Evolutionary conservation across 2,888 invertebrate species (phyloP).

Genomic region (Polyommatus icarus): DNA sequence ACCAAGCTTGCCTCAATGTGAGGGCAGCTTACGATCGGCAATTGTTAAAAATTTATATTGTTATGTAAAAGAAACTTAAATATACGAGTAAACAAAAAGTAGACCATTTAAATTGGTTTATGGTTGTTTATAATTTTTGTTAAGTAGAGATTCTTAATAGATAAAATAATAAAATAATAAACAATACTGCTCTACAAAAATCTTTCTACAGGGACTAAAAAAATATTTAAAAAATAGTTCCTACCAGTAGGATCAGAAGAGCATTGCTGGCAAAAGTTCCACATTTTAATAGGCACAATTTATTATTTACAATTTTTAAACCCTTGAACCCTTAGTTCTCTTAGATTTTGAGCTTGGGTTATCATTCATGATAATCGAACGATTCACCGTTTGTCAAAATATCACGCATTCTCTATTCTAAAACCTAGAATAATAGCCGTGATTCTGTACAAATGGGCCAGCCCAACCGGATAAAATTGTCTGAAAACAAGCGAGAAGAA

Average conservation of each 20-base stretch:
- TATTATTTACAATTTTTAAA: not conserved
- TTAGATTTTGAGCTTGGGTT: too few relatives aligned
- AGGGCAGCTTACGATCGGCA: not conserved
- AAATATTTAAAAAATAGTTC: not conserved
- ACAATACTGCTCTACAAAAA: too few relatives aligned
- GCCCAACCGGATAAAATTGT: too few relatives aligned
- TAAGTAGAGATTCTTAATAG: not conserved
- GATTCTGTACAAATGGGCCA: too few relatives aligned
- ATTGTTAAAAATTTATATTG: not conserved
- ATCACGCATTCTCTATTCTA: not conserved
- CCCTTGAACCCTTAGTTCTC: not conserved
- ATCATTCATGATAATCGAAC: too few relatives aligned
- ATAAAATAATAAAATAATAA: too few relatives aligned
- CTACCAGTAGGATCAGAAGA: not conserved
- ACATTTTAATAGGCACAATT: constrained; percentile 1
- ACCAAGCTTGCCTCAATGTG: not conserved
- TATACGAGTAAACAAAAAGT: not conserved
- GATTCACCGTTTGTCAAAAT: not conserved
- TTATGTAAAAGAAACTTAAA: not conserved
- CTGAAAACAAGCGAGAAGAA: not conserved
- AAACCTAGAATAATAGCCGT: too few relatives aligned
- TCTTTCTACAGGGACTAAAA: not conserved
- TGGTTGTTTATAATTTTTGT: too few relatives aligned
- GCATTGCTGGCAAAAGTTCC: not conserved
- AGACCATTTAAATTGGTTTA: not conserved